A percentile compares a stretch with the other conserved stretches of the same genome.
These are phyloP conservation scores for Pygoscelis antarcticus DNA, from an alignment of 2,113 vertebrate species.

Conservation along the genomic window DNA sequence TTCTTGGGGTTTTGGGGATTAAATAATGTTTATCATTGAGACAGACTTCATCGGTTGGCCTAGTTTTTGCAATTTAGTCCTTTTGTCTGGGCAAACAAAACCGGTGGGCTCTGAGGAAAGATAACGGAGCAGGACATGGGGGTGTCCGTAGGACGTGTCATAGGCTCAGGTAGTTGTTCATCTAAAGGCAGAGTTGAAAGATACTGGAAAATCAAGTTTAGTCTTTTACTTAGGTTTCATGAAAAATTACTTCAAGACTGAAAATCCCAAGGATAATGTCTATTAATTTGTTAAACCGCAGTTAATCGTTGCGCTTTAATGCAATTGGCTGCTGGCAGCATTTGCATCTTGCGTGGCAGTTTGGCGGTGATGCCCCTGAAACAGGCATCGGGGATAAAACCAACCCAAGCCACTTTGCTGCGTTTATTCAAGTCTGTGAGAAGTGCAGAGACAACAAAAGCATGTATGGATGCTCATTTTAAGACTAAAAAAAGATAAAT, in stretches of 20 bases:
- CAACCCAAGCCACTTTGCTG: neutral
- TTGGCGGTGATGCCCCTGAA: neutral
- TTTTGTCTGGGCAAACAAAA: neutral
- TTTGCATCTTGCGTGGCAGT: neutral
- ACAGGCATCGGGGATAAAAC: neutral
- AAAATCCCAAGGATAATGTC: neutral
- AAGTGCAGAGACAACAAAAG: neutral
- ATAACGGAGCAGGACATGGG: fast-evolving
- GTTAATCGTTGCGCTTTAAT: neutral
- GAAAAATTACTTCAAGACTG: neutral
- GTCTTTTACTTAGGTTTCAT: neutral
- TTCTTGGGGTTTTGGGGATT: neutral
- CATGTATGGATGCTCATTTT: neutral
- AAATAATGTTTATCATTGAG: neutral
- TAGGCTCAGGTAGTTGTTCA: neutral
- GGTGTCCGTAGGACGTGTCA: fast-evolving
- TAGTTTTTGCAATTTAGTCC: neutral
- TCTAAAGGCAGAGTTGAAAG: neutral
- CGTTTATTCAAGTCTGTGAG: neutral
- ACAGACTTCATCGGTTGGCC: neutral
- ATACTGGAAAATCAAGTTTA: neutral
- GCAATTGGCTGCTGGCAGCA: neutral
- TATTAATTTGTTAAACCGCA: neutral
- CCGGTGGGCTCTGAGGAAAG: neutral
- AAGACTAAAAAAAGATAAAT: neutral